Percentiles rank a stretch among this genome's conserved stretches.
phyloP scores from a whole-genome alignment of 2,888 invertebrate genomes.

The Acronicta alni region DNA sequence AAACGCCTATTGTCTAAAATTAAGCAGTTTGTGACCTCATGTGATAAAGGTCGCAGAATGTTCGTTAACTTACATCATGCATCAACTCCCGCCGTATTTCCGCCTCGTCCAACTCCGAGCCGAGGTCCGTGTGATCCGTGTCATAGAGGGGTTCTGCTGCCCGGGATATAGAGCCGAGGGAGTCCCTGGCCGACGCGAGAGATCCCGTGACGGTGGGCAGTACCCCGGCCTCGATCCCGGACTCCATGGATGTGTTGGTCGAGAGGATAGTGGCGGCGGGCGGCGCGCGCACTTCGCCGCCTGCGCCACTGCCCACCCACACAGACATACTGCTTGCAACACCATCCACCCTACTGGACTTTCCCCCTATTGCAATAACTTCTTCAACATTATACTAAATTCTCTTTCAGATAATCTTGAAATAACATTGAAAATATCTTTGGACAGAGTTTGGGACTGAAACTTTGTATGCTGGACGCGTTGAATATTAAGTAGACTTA shows the following conservation, averaged over 20 bases:
- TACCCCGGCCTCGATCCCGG: conserved; percentile 91
- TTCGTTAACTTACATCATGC: conserved; percentile 92
- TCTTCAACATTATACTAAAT: conserved; percentile 30
- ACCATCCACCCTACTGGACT: conserved; percentile 80
- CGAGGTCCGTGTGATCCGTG: conserved; percentile 94
- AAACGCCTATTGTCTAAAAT: conserved; percentile 30
- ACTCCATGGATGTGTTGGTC: conserved; percentile 90
- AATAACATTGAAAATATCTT: conserved; percentile 24
- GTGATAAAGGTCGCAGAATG: not conserved
- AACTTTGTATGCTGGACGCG: conserved; percentile 39
- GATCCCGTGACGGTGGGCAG: conserved; percentile 93
- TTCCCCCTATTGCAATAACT: conserved; percentile 45
- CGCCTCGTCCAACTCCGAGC: conserved; percentile 94
- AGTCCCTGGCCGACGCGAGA: conserved; percentile 87
- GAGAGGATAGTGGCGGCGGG: conserved; percentile 82
- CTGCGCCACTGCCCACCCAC: conserved; percentile 85
- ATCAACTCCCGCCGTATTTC: conserved; percentile 93
- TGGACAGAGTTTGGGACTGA: conserved; percentile 58
- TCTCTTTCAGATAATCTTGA: not conserved
- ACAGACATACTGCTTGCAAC: conserved; percentile 82
- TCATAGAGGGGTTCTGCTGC: conserved; percentile 92
- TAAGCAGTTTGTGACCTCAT: not conserved
- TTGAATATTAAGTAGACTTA: conserved; percentile 36
- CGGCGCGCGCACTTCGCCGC: conserved; percentile 74
- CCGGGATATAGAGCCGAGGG: conserved; percentile 89